Base-by-base conservation (phyloP, 2,888 invertebrate species). In the Pogonocherus hispidulus region DNA sequence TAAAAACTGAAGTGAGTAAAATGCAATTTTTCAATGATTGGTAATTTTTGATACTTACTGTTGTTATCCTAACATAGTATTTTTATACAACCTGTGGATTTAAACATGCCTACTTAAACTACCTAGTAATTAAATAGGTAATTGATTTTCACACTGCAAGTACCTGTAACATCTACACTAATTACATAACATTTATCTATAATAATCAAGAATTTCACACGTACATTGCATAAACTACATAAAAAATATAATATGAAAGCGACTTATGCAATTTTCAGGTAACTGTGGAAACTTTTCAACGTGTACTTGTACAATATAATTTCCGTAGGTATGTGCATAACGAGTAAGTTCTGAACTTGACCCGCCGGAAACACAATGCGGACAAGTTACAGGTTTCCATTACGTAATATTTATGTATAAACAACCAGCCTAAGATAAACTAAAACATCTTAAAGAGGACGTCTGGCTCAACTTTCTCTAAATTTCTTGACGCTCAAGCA, bases 381-480 rank as follows among this genome's bases (percentile, higher is more conserved):
- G 2, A 32, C n/a, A 52, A 44, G 20, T 46, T 8, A 55, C 9
- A 14, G 1, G 2, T 22, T 44, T 57, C n/a, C 27, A 11, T 59
- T 47, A 47, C 20, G 59, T 59, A 47, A 59, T 19, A 8, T 22
- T 46, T 27, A 47, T 47, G 46, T 59, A 20, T 27, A 59, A 3
- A 16, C n/a, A 52, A 3, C 19, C 18, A 9, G 6, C 14, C 46
- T 57, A 41, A 59, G 59, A 32, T 59, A 59, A 59, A 46, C 27
- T 32, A 59, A 32, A 47, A 47, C 46, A 11, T 47, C n/a, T 27
- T 59, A 59, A 59, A 35, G 18, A 32, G 47, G 47, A 23, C 47
- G 52, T 16, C 27, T 27, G 46, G 57, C 6, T 59, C 22, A n/a
- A 47, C 59, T 59, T 59, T 59, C 59, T 27, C 59, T 57, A 46